Evolutionary conservation across 2,113 vertebrate genomes (phyloP).

Genomic region (Coturnix japonica): DNA sequence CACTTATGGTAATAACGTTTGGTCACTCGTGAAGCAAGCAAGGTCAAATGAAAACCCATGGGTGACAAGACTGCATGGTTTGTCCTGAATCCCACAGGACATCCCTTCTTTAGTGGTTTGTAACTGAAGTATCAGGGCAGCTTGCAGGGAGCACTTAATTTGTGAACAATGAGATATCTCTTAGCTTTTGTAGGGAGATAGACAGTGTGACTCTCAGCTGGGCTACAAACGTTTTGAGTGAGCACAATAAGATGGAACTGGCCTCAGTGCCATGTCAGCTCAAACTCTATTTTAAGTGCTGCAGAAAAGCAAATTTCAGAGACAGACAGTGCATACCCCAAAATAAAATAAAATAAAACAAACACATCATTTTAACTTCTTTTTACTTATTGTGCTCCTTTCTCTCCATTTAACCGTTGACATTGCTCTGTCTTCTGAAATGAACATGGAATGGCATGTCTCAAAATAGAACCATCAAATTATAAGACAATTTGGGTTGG

Average conservation of each 20-base stretch:
- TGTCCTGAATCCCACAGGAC: background rate
- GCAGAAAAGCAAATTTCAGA: background rate
- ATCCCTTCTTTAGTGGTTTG: background rate
- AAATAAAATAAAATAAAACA: background rate
- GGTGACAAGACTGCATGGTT: background rate
- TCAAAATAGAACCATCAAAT: too few species aligned
- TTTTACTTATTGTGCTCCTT: background rate
- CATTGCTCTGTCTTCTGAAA: background rate
- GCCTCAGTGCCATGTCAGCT: background rate
- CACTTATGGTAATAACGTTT: conserved; percentile 58
- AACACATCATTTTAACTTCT: background rate
- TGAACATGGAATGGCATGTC: background rate
- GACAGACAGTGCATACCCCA: background rate
- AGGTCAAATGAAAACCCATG: conserved; percentile 56
- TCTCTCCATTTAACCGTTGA: background rate
- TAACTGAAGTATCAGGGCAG: conserved; percentile 8
- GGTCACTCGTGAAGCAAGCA: conserved; percentile 35
- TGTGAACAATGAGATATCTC: conserved; percentile 11
- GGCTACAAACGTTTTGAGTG: background rate
- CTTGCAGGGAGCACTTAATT: conserved; percentile 20
- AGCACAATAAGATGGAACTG: conserved; percentile 13
- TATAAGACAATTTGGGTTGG: too few species aligned
- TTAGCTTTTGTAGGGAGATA: background rate
- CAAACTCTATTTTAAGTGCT: background rate
- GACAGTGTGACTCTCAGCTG: background rate